Percentiles rank a stretch among this genome's conserved stretches.
Conservation (phyloP, 2,888 invertebrate genomes). For the Ophion obscuratus region DNA sequence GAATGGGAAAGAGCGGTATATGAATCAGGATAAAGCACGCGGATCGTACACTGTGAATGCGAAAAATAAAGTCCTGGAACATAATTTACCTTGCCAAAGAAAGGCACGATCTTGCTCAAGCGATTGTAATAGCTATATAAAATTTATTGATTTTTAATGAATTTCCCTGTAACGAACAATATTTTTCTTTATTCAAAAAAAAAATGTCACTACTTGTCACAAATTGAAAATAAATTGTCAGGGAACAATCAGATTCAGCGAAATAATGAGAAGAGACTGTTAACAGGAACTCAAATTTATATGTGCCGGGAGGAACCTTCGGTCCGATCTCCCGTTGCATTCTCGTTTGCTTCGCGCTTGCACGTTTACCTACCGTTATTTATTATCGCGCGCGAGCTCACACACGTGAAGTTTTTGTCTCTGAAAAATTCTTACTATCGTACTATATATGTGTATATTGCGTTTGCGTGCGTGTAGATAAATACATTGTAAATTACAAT, state of each 20-base stretch:
- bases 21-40: no score
- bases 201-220: not conserved
- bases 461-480: not conserved
- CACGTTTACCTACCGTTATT: constrained; percentile 45
- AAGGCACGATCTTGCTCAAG: no score
- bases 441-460: not conserved
- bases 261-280: not conserved
- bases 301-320: constrained; percentile 4
- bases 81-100: no score
- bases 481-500: constrained; percentile 1
- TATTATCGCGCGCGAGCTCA: constrained; percentile 30
- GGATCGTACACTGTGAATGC: no score
- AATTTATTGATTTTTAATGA: no score
- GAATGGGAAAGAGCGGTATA: no score
- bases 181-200: not conserved
- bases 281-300: not conserved
- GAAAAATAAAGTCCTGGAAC: no score
- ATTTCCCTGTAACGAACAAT: not conserved
- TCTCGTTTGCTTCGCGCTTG: constrained; percentile 27
- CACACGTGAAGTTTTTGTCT: constrained; percentile 20
- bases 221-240: not conserved
- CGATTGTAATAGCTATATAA: no score
- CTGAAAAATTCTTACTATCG: constrained; percentile 30
- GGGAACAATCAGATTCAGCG: not conserved
- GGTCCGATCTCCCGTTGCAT: constrained; percentile 26